A percentile compares a stretch with the other conserved stretches of the same genome.
phyloP scores from a whole-genome alignment of 2,113 vertebrate species.

The Poeciliopsis prolifica region DNA sequence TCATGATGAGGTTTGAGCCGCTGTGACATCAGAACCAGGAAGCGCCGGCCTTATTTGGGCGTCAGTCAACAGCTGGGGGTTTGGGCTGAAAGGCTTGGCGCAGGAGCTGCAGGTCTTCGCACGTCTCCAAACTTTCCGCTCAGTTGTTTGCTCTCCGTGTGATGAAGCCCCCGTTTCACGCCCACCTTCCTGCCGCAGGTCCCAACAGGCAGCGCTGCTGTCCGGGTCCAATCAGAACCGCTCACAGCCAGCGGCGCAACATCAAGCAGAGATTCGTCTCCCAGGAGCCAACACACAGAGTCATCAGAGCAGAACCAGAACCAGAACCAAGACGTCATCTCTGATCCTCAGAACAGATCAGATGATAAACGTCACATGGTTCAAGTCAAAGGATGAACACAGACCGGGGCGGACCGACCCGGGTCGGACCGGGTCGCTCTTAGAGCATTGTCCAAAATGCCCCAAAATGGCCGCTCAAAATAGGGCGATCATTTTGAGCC shows the following conservation, averaged over 20 bases:
- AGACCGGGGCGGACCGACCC: too few relatives aligned
- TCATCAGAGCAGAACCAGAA: neutral
- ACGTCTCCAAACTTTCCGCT: conserved; percentile 43
- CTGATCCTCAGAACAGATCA: neutral
- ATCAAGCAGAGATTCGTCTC: too few relatives aligned
- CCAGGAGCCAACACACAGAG: neutral
- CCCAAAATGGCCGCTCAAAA: too few relatives aligned
- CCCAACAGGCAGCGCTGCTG: conserved; percentile 16
- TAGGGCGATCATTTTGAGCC: too few relatives aligned
- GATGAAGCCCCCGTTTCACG: neutral
- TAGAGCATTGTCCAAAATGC: too few relatives aligned
- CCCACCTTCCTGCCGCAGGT: conserved; percentile 21
- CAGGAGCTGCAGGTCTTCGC: conserved; percentile 30
- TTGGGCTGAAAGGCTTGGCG: neutral
- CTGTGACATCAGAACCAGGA: neutral
- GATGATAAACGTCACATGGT: neutral
- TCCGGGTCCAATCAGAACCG: neutral
- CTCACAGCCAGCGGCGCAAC: neutral
- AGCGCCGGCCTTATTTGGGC: conserved; percentile 15
- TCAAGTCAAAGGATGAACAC: neutral
- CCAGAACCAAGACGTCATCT: neutral
- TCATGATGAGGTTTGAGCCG: neutral
- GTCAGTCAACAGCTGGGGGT: neutral
- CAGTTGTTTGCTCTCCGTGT: neutral
- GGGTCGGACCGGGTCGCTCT: too few relatives aligned